Evolutionary conservation across 1,140 invertebrate species (phyloP).

Genomic region (Leptopilina boulardi): DNA sequence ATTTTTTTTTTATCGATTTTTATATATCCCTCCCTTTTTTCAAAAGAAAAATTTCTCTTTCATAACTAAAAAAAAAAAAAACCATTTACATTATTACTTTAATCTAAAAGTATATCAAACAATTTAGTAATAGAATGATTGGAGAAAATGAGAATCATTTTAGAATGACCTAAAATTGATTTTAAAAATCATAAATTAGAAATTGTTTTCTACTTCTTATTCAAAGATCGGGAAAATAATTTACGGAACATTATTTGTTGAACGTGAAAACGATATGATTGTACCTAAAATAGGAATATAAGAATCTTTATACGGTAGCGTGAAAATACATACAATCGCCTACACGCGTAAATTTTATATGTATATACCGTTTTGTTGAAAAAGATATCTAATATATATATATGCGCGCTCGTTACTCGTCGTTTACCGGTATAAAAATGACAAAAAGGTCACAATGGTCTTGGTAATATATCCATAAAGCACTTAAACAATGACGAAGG

Average conservation of each 20-base stretch:
- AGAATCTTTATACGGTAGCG: not conserved
- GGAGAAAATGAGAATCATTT: no score
- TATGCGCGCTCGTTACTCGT: slow-evolving; percentile 6
- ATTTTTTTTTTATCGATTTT: no score
- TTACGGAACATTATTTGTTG: not conserved
- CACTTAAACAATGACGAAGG: not conserved
- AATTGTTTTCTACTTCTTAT: no score
- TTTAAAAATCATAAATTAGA: no score
- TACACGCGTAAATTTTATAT: slow-evolving; percentile 1
- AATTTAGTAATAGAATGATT: no score
- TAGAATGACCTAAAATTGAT: no score
- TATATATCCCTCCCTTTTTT: no score
- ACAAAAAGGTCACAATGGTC: slow-evolving; percentile 13
- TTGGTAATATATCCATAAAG: not conserved
- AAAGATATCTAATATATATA: not conserved
- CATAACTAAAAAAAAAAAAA: no score
- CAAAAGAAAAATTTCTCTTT: no score
- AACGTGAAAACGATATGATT: not conserved
- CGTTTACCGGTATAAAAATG: slow-evolving; percentile 8
- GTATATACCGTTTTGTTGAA: slow-evolving; percentile 5
- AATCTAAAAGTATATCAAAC: no score
- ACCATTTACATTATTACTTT: no score
- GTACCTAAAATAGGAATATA: not conserved
- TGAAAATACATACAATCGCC: not conserved
- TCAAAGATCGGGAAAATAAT: no score